Conservation (phyloP, 2,113 vertebrate species). For the Nyctereutes procyonoides region DNA sequence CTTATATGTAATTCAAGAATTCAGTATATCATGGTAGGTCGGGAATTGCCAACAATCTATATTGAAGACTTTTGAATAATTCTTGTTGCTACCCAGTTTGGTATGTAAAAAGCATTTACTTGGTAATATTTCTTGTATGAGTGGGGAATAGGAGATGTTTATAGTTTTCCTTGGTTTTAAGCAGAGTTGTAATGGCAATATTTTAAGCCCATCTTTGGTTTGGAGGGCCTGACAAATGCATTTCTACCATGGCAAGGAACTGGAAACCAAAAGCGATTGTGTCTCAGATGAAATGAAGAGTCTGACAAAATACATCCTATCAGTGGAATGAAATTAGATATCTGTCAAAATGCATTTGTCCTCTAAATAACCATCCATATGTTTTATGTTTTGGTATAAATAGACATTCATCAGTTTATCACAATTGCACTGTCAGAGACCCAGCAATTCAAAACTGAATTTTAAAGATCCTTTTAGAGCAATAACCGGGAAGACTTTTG, state of each 20-base stretch:
- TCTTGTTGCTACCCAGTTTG: neutral
- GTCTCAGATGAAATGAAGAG: constrained; percentile 74
- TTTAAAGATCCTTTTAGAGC: constrained; percentile 82
- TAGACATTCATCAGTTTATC: constrained; percentile 83
- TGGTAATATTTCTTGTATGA: constrained; percentile 56
- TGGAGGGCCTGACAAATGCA: constrained; percentile 80
- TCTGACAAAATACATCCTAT: constrained; percentile 84
- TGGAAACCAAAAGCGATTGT: constrained; percentile 64
- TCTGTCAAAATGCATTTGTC: constrained; percentile 88
- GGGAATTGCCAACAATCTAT: neutral
- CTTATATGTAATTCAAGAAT: constrained; percentile 38
- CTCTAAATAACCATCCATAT: constrained; percentile 85
- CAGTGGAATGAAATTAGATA: constrained; percentile 86
- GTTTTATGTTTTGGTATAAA: constrained; percentile 85
- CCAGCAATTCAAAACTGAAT: constrained; percentile 79
- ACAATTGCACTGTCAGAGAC: constrained; percentile 79
- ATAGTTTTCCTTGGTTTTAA: constrained; percentile 61
- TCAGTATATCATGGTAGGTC: neutral
- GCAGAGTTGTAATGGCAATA: constrained; percentile 65
- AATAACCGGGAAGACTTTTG: constrained; percentile 73
- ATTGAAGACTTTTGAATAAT: constrained; percentile 16
- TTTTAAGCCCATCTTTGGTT: constrained; percentile 74
- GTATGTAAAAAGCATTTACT: constrained; percentile 41
- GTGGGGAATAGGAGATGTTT: constrained; percentile 66
- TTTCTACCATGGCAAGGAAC: constrained; percentile 60